These are phyloP conservation scores for Bruchidius siliquastri DNA, from an alignment of 2,888 invertebrate species.

Conservation along the genomic window DNA sequence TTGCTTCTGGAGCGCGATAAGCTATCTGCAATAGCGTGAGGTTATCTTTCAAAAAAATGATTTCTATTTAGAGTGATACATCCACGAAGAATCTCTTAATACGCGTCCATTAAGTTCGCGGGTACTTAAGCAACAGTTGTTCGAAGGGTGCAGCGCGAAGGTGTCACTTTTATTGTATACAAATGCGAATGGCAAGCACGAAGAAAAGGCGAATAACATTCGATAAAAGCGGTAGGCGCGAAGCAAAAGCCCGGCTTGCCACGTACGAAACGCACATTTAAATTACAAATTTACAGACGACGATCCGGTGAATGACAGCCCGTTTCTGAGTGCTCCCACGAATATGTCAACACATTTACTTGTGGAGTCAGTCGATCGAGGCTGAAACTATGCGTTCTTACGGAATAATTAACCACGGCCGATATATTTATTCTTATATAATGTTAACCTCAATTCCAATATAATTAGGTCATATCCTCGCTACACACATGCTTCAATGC, in stretches of 20 bases:
- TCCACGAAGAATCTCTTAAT: too few species aligned
- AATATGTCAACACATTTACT: background rate
- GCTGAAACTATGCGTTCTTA: too few species aligned
- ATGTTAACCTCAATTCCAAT: too few species aligned
- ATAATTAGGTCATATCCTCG: too few species aligned
- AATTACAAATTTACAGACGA: background rate
- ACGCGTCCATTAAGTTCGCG: background rate
- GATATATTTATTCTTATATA: too few species aligned
- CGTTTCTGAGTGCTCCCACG: background rate
- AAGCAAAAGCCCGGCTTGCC: background rate
- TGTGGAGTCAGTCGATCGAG: too few species aligned
- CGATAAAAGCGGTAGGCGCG: background rate
- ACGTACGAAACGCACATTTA: background rate
- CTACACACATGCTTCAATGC: too few species aligned
- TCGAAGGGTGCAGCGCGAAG: background rate
- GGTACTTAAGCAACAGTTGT: background rate
- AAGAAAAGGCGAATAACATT: background rate
- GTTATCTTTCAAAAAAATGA: too few species aligned
- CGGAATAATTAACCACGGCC: too few species aligned
- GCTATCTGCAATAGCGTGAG: too few species aligned
- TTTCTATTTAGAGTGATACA: too few species aligned
- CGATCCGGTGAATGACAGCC: background rate
- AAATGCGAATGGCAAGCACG: background rate
- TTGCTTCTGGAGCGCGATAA: too few species aligned
- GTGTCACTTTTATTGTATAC: background rate